phyloP scores from a whole-genome alignment of 92 coral and sea anemone species.

The Ricordea florida region DNA sequence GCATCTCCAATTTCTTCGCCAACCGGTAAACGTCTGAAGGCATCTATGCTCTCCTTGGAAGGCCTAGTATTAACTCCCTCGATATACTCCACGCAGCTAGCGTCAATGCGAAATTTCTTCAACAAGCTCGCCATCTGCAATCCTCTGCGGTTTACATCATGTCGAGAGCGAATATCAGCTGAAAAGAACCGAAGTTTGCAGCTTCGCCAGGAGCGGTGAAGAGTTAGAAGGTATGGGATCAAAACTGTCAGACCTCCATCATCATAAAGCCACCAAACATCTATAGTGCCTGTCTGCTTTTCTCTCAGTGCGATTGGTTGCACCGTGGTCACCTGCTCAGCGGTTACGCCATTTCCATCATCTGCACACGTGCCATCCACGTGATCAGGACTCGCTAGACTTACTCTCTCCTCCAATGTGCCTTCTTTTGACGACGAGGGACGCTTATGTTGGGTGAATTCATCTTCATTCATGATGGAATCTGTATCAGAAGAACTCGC shows the following conservation, averaged over 20 bases:
- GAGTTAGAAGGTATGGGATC: conserved; percentile 83
- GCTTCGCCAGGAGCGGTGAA: conserved; percentile 83
- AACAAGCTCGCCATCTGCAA: conserved; percentile 86
- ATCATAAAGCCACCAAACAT: conserved; percentile 99
- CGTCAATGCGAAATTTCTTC: conserved; percentile 93
- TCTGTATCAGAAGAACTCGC: conserved; percentile 11
- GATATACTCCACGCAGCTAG: conserved; percentile 67
- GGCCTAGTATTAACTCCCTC: conserved; percentile 78
- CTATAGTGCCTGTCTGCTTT: conserved; percentile 86
- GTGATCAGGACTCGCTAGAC: conserved; percentile 32
- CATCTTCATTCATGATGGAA: conserved; percentile 53
- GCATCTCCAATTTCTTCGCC: conserved; percentile 73
- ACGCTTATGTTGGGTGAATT: background rate
- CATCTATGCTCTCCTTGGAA: conserved; percentile 77
- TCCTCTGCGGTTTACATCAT: conserved; percentile 57
- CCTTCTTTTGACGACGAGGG: background rate
- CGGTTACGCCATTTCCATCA: too few relatives aligned
- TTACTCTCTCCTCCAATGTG: conserved; percentile 3
- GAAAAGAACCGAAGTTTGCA: conserved; percentile 91
- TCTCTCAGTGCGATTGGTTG: conserved; percentile 22
- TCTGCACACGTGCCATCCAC: background rate
- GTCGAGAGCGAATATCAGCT: conserved; percentile 75
- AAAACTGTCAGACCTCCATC: conserved; percentile 95
- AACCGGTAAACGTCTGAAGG: conserved; percentile 78
- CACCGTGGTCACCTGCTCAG: background rate